Base-by-base conservation (phyloP, 2,888 invertebrate genomes). In the Agrilus cyanescens region DNA sequence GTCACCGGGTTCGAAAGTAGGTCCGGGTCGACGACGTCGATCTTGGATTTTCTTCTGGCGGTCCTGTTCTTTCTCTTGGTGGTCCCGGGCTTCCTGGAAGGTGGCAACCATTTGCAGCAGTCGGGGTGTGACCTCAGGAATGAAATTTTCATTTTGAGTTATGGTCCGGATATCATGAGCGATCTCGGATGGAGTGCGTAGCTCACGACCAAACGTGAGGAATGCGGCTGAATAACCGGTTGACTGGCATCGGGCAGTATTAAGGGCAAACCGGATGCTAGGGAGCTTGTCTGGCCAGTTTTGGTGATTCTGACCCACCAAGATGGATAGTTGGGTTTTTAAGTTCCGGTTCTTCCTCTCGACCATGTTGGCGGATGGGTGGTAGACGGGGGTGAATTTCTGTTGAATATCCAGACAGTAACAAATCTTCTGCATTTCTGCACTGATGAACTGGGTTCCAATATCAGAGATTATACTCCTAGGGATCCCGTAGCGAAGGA, bases 201-300 rank as follows among this genome's bases (percentile, higher is more conserved):
- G 35, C 45, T 66, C 61, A 38, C 63, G 43, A 0, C 56, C 65
- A 14, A 54, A 55, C 7, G 57, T 63, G 2, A 63, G 35, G 31
- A 51, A 62, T 0, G 63, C 61, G 3, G 63, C 51, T 1, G 60
- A 50, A 20, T 46, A 51, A 1, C 57, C 55, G 3, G 63, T 63
- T 6, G 50, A 46, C 33, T 53, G 46, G 32, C 57, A 55, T 6
- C 20, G 32, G 1, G 56, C 53, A 0, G 60, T 57, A 34, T 66
- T 67, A 55, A 65, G 60, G 0, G 63, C 60, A 40, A 65, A 67
- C 0, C 65, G 46, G 1, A 65, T 58, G 2, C 51, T 40, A 1
- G 62, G 52, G 2, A 67, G 40, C 4, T 56, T 49, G 1, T 55
- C 51, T 3, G 47, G 29, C 62, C 62, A 66, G 2, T 12, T 29